Base-by-base conservation (phyloP, 1,140 invertebrate species). In the Diprion similis region DNA sequence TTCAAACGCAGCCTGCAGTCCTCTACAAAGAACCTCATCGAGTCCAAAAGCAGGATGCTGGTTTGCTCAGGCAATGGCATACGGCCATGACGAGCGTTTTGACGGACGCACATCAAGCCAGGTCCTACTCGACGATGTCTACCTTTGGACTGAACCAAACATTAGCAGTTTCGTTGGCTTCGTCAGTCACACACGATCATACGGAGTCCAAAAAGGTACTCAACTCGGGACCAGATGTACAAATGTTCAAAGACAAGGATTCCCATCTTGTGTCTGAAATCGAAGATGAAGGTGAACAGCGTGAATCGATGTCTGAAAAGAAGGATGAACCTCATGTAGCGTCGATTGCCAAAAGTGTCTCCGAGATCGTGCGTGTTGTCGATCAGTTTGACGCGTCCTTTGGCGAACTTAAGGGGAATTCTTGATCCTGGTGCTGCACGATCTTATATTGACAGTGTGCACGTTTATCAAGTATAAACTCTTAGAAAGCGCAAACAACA, bases 1-100 rank as follows among this genome's bases (percentile, higher is more conserved):
- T 81, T 81, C 76, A 81, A 77, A 9, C 71, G 73, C 67, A 75
- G 59, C 13, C 76, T 77, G 65, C 75, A 71, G 8, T 79, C 77
- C 46, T 77, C 51, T 59, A 9, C 51, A 59, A 59, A 59, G 51
- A 59, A 59, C 8, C 51, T 59, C 11, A 13, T 59, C 6, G 11
- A 59, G 51, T 59, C 11, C n/a, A 13, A 59, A 59, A 59, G 6
- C 11, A 13, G n/a, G 51, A 59, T 4, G 11, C 51, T 59, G n/a
- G 51, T 4, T 59, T 59, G 11, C n/a, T 59, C 11, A 59, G 11
- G 11, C 11, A 59, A 15, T 59, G 51, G 51, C n/a, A 59, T 8
- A 59, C n/a, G n/a, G 51, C 11, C 11, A 59, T 59, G 51, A 59
- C 11, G 11, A 8, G 9, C 51, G n/a, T 59, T 15, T 17, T 59